These are phyloP conservation scores for Xenotilapia leptura DNA, from an alignment of 2,113 vertebrate species.

Conservation along the genomic window DNA sequence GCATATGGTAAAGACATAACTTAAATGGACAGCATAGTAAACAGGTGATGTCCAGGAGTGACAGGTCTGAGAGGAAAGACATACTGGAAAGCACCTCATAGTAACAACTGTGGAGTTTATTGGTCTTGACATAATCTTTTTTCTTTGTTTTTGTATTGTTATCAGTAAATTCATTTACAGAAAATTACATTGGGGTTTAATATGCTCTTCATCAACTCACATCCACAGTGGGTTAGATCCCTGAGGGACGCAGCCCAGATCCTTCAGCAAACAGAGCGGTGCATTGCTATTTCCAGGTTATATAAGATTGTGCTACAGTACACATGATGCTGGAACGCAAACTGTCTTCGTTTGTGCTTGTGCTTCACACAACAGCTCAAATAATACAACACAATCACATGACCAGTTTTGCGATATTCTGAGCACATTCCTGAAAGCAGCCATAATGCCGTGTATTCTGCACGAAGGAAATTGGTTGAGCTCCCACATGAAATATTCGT, in stretches of 20 bases:
- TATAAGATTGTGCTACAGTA: constrained; percentile 44
- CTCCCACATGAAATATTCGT: constrained; percentile 14
- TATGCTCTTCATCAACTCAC: constrained; percentile 21
- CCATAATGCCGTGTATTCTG: neutral
- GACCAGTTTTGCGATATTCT: neutral
- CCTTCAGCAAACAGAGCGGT: constrained; percentile 25
- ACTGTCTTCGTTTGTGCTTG: neutral
- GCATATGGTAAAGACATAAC: neutral
- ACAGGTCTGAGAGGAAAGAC: neutral
- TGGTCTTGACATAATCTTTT: neutral
- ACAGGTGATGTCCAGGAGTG: neutral
- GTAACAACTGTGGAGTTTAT: neutral
- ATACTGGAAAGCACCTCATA: neutral
- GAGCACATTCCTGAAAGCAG: neutral
- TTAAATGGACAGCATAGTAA: neutral
- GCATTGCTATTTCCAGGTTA: constrained; percentile 31
- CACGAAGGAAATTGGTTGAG: constrained; percentile 1
- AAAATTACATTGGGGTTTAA: constrained; percentile 6
- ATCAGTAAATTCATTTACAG: constrained; percentile 13
- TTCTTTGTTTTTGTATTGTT: neutral
- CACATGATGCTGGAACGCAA: neutral
- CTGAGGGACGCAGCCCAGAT: constrained; percentile 53
- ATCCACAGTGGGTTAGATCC: constrained; percentile 31
- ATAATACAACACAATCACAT: neutral
- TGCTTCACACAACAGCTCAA: neutral